Evolutionary conservation across 2,113 vertebrate genomes (phyloP).

Genomic region (Orycteropus afer): DNA sequence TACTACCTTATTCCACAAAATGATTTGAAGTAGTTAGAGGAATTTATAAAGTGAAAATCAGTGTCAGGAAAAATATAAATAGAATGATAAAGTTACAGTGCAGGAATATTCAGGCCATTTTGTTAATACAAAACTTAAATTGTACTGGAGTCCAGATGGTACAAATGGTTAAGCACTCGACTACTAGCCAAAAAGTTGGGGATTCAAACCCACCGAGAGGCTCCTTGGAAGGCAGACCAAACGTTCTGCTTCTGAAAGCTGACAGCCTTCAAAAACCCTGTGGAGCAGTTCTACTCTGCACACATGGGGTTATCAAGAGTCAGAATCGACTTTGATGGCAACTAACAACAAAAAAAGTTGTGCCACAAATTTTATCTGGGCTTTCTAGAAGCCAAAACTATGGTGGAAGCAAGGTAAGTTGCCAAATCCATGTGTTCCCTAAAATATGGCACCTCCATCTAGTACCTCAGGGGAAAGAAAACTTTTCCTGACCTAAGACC

Average conservation of each 20-base stretch:
- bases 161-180: neutral
- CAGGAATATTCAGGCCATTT: slow-evolving; percentile 49
- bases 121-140: slow-evolving; percentile 34
- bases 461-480: slow-evolving; percentile 11
- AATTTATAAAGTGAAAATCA: slow-evolving; percentile 52
- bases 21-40: slow-evolving; percentile 37
- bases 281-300: neutral
- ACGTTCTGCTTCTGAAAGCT: neutral
- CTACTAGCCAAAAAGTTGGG: neutral
- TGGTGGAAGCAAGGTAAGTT: slow-evolving; percentile 46
- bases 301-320: neutral
- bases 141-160: neutral
- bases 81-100: slow-evolving; percentile 31
- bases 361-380: slow-evolving; percentile 47
- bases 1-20: slow-evolving; percentile 12
- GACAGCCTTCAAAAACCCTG: neutral
- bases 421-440: slow-evolving; percentile 5
- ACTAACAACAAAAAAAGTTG: neutral
- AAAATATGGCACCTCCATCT: slow-evolving; percentile 19
- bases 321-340: neutral
- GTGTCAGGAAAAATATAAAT: slow-evolving; percentile 38
- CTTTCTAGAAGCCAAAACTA: slow-evolving; percentile 43
- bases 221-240: neutral
- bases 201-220: neutral
- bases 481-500: slow-evolving; percentile 35